A percentile compares a stretch with the other conserved stretches of the same genome.
phyloP scores from a whole-genome alignment of 2,113 vertebrate species.

The Eleginops maclovinus region DNA sequence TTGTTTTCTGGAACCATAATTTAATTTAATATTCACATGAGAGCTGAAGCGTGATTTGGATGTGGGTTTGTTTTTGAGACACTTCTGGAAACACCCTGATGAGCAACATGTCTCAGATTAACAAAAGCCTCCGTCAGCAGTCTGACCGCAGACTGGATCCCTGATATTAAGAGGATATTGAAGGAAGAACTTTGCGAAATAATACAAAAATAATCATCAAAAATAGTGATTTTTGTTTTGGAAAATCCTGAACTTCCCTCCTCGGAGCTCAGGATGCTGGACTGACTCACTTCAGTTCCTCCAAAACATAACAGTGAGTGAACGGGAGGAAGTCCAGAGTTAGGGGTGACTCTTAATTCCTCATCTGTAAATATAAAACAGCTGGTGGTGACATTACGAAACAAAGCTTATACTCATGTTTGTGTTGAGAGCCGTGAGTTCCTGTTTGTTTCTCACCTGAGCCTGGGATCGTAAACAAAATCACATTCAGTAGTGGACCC shows the following conservation, averaged over 20 bases:
- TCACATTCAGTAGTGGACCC: no score
- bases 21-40: no score
- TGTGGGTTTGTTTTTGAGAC: neutral
- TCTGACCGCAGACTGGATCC: conserved; percentile 35
- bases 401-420: neutral
- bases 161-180: conserved; percentile 19
- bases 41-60: neutral
- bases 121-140: conserved; percentile 40
- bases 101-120: neutral
- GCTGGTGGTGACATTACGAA: neutral
- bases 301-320: neutral
- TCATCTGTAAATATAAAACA: conserved; percentile 50
- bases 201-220: neutral
- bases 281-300: conserved; percentile 61
- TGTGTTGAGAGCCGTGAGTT: no score
- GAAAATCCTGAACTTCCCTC: conserved; percentile 38
- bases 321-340: conserved; percentile 1
- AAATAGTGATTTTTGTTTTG: conserved; percentile 11
- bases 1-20: no score
- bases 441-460: no score
- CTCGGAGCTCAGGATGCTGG: neutral
- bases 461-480: no score
- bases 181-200: conserved; percentile 29
- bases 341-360: conserved; percentile 43
- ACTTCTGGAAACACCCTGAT: conserved; percentile 22